Base-by-base conservation (phyloP, 2,113 vertebrate species). In the Scartelaos histophorus region DNA sequence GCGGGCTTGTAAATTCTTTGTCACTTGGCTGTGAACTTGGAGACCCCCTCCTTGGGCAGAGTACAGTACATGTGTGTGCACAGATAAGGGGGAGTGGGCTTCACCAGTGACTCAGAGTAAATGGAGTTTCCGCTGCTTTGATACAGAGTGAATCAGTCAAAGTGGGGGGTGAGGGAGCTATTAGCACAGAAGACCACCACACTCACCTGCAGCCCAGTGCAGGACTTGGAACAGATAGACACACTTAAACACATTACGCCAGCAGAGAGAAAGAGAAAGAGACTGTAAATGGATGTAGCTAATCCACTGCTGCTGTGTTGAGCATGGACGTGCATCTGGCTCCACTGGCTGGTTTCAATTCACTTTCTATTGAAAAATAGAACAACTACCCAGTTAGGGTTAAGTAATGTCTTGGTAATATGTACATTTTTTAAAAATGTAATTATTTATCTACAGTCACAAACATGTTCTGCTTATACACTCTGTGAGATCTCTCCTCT, bases 1-100 rank as follows among this genome's bases (percentile, higher is more conserved):
- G 78, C 76, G 57, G 19, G 74, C 89, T 85, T 88, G 90, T 93
- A 92, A 94, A 93, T 92, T 92, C 86, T 83, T 89, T 85, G 88
- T 92, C 92, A 87, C 89, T 86, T 77, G 81, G 81, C 84, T 89
- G 81, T 80, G 81, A 91, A 92, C 81, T 81, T 71, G 29, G 70
- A 57, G 77, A 89, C 79, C 81, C 76, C 82, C 86, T 86, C 71
- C 82, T 80, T 80, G 73, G 13, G 54, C 60, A 71, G 64, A 49
- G 66, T 76, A 74, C 62, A 81, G 77, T 81, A 25, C 21, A 17
- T 35, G 11, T 74, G 74, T 78, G 71, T 70, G 64, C 73, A 53
- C 71, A 64, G 69, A 75, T 67, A 76, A 68, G 57, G 73, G 43
- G 58, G 71, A 53, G 47, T 64, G 71, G 61, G 51, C 67, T 15